phyloP scores from a whole-genome alignment of 2,113 vertebrate genomes.

The Vulpes vulpes region DNA sequence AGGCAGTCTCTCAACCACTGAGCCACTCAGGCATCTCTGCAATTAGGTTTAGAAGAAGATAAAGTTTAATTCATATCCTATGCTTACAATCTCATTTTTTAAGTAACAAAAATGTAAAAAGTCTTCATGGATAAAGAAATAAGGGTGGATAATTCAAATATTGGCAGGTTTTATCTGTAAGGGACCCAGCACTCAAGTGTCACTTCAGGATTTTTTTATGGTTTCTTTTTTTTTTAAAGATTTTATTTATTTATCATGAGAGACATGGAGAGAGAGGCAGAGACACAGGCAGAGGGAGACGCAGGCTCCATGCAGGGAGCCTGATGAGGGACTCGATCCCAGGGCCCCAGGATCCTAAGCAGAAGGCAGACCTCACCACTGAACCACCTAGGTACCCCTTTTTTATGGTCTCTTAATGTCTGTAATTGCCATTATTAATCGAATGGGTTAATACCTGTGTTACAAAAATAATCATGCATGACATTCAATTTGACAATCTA shows the following conservation, averaged over 20 bases:
- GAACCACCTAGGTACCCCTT: too few species aligned
- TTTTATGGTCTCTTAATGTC: neutral
- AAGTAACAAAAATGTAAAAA: neutral
- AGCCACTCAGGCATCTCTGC: neutral
- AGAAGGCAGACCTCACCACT: too few species aligned
- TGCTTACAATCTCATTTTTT: neutral
- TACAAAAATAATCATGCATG: neutral
- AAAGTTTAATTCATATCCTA: constrained; percentile 1
- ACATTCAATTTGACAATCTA: neutral
- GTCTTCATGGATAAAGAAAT: neutral
- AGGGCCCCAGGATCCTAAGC: too few species aligned
- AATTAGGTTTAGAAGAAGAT: neutral
- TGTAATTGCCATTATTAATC: neutral
- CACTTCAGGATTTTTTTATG: constrained; percentile 25
- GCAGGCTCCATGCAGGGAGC: too few species aligned
- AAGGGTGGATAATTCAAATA: neutral
- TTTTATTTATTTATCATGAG: too few species aligned
- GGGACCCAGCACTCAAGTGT: neutral
- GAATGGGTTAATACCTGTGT: neutral
- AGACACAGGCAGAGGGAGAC: too few species aligned
- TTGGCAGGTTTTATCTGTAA: neutral
- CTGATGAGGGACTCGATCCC: too few species aligned
- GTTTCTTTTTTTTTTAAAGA: too few species aligned
- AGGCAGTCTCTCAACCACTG: too few species aligned
- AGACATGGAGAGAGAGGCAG: too few species aligned